Base-by-base conservation (phyloP, 2,797 vertebrate species). In the Neopelma chrysocephalum region DNA sequence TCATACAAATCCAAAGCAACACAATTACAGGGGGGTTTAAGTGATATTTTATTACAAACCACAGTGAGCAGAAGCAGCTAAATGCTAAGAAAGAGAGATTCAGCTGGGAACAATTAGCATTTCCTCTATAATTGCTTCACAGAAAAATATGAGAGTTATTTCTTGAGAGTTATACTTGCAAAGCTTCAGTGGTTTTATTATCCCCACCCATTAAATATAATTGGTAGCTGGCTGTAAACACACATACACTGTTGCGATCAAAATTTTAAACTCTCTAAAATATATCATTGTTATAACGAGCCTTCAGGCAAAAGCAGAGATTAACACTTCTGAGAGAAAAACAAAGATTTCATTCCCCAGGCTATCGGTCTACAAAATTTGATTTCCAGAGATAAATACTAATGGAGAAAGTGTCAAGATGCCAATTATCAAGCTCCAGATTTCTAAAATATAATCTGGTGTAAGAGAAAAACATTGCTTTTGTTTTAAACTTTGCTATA, bases 231-330 rank as follows among this genome's bases (percentile, higher is more conserved):
- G 77, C 76, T 90, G 45, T 71, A 96, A 94, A 38, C 91, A 92
- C n/a, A 91, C 87, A 93, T 95, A 84, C n/a, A 87, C 36, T 94
- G 62, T 87, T 96, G 77, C 89, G 96, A 93, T 94, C 79, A 90
- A 89, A 84, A 77, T 81, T 84, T 95, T 90, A 95, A 94, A 93
- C 75, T 89, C 53, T 85, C 73, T 84, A 94, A 95, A 97, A 96
- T 68, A 53, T 42, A 93, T 91, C 68, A 81, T 42, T 94, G 83
- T 96, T 97, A 76, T 68, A 84, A 96, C 60, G 15, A 96, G 61
- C 89, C 93, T 96, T 92, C 73, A 93, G 91, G 92, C 95, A 97
- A 83, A 93, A 93, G 72, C 50, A 94, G 88, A 97, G 85, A 97
- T 89, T 73, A 94, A 96, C 73, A 83, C 93, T 95, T 94, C 95